A percentile compares a stretch with the other conserved stretches of the same genome.
Evolutionary conservation across 2,797 vertebrate genomes (phyloP).

Genomic region (Rhabdophis nuchalis): DNA sequence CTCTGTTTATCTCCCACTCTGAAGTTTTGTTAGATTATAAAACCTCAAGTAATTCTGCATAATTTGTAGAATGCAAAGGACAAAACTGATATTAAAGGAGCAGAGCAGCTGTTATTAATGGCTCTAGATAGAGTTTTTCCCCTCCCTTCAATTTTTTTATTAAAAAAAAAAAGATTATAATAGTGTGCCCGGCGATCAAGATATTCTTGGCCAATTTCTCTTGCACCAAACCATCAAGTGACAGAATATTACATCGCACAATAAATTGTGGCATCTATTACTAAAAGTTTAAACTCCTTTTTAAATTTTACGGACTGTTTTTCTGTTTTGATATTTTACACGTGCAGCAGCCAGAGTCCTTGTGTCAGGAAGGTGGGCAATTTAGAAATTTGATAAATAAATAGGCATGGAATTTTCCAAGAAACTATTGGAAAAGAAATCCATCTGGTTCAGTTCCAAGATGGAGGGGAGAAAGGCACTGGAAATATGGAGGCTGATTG

Average conservation of each 20-base stretch:
- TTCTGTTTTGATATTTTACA: neutral
- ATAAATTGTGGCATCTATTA: neutral
- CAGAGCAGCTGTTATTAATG: slow-evolving; percentile 41
- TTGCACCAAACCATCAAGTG: neutral
- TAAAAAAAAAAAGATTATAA: slow-evolving; percentile 39
- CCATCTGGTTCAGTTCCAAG: too few relatives aligned
- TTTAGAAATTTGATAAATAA: slow-evolving; percentile 37
- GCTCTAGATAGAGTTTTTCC: slow-evolving; percentile 28
- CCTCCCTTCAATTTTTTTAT: slow-evolving; percentile 17
- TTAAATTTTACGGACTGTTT: neutral
- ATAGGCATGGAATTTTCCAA: slow-evolving; percentile 40
- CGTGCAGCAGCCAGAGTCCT: neutral
- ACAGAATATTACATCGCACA: neutral
- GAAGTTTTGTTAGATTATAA: slow-evolving; percentile 25
- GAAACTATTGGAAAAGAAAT: slow-evolving; percentile 7
- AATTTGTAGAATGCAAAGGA: slow-evolving; percentile 42
- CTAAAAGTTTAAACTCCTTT: neutral
- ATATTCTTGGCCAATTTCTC: neutral
- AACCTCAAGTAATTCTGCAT: slow-evolving; percentile 17
- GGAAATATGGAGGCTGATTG: too few relatives aligned
- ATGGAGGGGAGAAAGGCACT: too few relatives aligned
- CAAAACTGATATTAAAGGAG: slow-evolving; percentile 49
- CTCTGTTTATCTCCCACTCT: slow-evolving; percentile 31
- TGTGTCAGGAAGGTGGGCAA: neutral
- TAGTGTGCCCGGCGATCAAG: slow-evolving; percentile 37